These are phyloP conservation scores for Pelodytes ibericus DNA, from an alignment of 2,797 vertebrate genomes.

Conservation along the genomic window DNA sequence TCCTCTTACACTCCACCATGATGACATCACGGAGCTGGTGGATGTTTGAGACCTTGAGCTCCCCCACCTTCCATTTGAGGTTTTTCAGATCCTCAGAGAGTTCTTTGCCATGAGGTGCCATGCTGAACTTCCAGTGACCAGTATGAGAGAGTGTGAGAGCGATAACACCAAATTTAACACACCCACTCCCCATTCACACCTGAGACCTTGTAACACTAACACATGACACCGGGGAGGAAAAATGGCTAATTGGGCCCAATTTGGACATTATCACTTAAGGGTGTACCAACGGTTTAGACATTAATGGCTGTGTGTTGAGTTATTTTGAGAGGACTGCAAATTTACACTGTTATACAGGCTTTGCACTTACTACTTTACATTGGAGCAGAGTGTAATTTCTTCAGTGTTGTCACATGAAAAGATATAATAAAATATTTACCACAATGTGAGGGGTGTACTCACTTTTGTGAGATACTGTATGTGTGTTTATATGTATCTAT, in stretches of 20 bases:
- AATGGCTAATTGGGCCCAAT: background rate
- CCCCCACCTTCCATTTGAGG: background rate
- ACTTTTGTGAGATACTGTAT: no score
- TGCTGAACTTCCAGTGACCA: slow-evolving; percentile 3
- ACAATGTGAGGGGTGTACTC: no score
- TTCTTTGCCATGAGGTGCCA: background rate
- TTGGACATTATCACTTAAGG: background rate
- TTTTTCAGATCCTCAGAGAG: slow-evolving; percentile 7
- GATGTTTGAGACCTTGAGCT: background rate
- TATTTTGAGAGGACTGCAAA: no score
- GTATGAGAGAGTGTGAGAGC: slow-evolving; percentile 14
- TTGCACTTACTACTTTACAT: no score
- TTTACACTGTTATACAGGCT: no score
- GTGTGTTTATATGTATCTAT: no score
- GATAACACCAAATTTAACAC: slow-evolving; percentile 2
- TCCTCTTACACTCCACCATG: no score
- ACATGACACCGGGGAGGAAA: background rate
- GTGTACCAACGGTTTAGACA: no score
- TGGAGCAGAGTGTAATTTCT: no score
- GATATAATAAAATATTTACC: no score
- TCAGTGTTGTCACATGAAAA: no score
- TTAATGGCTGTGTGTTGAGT: no score
- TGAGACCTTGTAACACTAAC: background rate
- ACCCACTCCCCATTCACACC: background rate
- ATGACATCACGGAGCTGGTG: slow-evolving; percentile 8